Percentiles rank a stretch among this genome's conserved stretches.
These are phyloP conservation scores for Lytechinus variegatus DNA, from an alignment of 35 echinoderm and acorn worm genomes.

Conservation along the genomic window DNA sequence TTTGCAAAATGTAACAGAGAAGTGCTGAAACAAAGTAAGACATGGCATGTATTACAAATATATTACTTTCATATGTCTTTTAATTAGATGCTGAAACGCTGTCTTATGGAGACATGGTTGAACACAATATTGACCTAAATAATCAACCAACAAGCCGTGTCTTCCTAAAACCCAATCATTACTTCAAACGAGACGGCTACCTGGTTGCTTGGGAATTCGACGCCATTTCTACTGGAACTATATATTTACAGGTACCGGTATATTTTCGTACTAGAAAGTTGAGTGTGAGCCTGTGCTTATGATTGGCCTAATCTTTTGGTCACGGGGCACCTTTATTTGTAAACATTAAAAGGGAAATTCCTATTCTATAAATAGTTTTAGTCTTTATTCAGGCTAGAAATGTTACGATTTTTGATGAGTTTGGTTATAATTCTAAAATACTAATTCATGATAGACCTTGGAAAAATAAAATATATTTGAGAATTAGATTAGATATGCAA, in stretches of 20 bases:
- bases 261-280: no score
- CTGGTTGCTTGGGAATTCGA: slow-evolving; percentile 88
- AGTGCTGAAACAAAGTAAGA: no score
- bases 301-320: not conserved
- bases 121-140: slow-evolving; percentile 65
- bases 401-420: not conserved
- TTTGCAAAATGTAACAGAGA: no score
- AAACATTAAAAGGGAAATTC: not conserved
- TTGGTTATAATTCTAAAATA: no score
- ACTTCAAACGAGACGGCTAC: slow-evolving; percentile 59
- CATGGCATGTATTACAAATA: no score
- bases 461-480: no score
- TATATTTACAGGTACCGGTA: slow-evolving; percentile 70
- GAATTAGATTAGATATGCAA: no score
- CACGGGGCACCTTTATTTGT: not conserved
- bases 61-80: no score
- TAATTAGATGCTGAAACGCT: slow-evolving; percentile 76
- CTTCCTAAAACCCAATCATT: slow-evolving; percentile 72
- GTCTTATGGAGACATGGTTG: slow-evolving; percentile 66
- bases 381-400: not conserved
- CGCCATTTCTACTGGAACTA: slow-evolving; percentile 74
- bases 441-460: no score
- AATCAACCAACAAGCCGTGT: slow-evolving; percentile 72
- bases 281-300: not conserved
- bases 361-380: not conserved